Conservation (phyloP, 2,797 vertebrate species). For the Gallirallus australis region DNA sequence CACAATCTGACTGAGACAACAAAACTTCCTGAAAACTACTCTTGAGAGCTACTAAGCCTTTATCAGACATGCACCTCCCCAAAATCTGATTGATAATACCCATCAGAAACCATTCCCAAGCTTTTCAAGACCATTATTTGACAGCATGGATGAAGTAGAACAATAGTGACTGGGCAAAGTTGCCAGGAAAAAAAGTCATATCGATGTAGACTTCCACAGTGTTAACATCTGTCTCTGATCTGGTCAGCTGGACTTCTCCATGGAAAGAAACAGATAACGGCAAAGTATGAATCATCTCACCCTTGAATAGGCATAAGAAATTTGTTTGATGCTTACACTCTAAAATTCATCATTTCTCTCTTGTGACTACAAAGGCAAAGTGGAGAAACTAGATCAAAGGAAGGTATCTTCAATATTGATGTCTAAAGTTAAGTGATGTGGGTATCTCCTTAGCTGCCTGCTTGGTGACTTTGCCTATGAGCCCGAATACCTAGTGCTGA, state of each 20-base stretch:
- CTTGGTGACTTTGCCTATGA: neutral
- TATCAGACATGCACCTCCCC: neutral
- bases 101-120: neutral
- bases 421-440: neutral
- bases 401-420: neutral
- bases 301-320: neutral
- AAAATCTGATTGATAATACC: neutral
- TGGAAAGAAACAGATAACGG: neutral
- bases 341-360: neutral
- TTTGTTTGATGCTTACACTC: neutral
- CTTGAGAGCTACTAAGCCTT: neutral
- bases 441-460: neutral
- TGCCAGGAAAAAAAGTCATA: neutral
- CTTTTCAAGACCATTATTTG: neutral
- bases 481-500: neutral
- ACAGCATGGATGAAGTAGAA: neutral
- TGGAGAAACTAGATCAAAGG: neutral
- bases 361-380: neutral
- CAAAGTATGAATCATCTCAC: neutral
- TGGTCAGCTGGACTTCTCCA: neutral
- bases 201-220: neutral
- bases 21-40: neutral
- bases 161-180: neutral
- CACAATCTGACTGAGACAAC: neutral
- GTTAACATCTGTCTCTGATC: neutral